Percentiles rank a stretch among this genome's conserved stretches.
Evolutionary conservation across 1,140 invertebrate genomes (phyloP).

Genomic region (Andricus grossulariae): DNA sequence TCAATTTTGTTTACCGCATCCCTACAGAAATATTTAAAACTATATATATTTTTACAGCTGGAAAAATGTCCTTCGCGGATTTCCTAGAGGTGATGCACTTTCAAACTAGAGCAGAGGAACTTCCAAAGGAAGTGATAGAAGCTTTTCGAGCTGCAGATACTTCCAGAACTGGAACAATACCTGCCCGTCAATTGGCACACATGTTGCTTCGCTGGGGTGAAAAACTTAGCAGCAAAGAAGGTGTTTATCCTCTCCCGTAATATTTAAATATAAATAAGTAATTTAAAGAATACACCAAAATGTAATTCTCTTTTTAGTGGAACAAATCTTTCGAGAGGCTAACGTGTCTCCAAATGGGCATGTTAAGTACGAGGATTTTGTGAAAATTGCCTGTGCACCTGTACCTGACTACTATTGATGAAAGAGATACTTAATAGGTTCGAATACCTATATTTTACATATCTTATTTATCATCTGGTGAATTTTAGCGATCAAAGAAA

Average conservation of each 20-base stretch:
- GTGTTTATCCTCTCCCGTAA: constrained; percentile 70
- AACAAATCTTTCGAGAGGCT: constrained; percentile 94
- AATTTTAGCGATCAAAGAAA: neutral
- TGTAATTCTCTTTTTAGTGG: constrained; percentile 79
- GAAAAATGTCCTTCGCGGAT: constrained; percentile 96
- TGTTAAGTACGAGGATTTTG: constrained; percentile 94
- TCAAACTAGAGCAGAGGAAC: constrained; percentile 90
- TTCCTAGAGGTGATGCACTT: constrained; percentile 97
- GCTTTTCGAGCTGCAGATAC: constrained; percentile 92
- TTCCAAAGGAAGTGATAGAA: constrained; percentile 91
- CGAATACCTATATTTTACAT: constrained; percentile 12
- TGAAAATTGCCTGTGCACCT: constrained; percentile 94
- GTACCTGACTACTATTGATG: constrained; percentile 94
- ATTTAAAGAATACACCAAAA: constrained; percentile 27
- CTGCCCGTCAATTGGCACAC: constrained; percentile 89
- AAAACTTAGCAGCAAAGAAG: constrained; percentile 91
- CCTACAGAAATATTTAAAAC: neutral
- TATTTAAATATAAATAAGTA: neutral
- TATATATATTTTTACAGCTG: constrained; percentile 77
- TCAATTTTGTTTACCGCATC: too few species aligned
- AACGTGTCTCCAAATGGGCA: constrained; percentile 89
- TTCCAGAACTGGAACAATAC: constrained; percentile 84
- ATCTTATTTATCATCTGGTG: neutral
- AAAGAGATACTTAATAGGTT: constrained; percentile 32
- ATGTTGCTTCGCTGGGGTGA: constrained; percentile 95